These are phyloP conservation scores for Corythornis cristatus DNA, from an alignment of 2,113 vertebrate species.

Conservation along the genomic window DNA sequence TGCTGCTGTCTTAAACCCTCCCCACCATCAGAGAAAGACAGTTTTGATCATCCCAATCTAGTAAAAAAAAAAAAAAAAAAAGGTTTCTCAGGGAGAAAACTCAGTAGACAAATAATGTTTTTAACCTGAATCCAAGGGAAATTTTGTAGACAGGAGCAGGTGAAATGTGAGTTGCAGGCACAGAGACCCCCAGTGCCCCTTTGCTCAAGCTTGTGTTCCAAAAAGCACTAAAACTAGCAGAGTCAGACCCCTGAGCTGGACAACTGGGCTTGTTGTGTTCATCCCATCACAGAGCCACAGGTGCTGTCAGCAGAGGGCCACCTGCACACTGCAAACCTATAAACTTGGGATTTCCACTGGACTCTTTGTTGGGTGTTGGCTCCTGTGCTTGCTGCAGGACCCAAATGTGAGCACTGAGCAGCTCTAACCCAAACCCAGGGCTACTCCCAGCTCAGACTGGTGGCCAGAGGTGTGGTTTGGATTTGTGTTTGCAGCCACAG, in stretches of 20 bases:
- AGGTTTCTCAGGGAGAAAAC: not conserved
- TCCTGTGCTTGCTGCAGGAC: not conserved
- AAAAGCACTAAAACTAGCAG: not conserved
- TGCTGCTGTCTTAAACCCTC: not conserved
- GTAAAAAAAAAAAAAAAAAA: not conserved
- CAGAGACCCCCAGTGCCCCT: fast-evolving
- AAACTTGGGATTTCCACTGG: not conserved
- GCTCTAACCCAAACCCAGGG: not conserved
- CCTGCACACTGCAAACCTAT: fast-evolving
- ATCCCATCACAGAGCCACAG: fast-evolving
- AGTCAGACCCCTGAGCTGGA: not conserved
- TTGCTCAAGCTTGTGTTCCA: not conserved
- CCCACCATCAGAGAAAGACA: not conserved
- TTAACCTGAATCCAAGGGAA: fast-evolving
- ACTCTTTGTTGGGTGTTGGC: fast-evolving
- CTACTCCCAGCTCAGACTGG: not conserved
- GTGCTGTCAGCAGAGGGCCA: not conserved
- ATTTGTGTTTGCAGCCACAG: not conserved
- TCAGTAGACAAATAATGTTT: not conserved
- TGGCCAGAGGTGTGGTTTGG: not conserved
- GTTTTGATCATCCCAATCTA: not conserved
- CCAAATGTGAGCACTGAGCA: not conserved
- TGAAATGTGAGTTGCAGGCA: not conserved
- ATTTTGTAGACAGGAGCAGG: not conserved
- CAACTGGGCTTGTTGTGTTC: not conserved